Percentiles rank a stretch among this genome's conserved stretches.
These are phyloP conservation scores for Tenthredo livida DNA, from an alignment of 2,888 invertebrate species.

Conservation along the genomic window DNA sequence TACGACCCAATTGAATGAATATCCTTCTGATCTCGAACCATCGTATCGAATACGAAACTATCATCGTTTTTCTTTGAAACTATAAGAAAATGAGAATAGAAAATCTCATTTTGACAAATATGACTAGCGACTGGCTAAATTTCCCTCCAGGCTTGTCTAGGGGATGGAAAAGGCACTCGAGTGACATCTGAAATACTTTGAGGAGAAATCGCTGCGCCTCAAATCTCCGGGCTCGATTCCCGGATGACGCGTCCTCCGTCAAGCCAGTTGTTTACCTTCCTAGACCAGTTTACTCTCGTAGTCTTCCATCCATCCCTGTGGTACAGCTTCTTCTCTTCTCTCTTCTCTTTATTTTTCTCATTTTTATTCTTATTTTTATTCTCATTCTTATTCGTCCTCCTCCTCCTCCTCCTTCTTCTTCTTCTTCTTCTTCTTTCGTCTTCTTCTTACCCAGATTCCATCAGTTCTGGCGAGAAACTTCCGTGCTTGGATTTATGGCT, in stretches of 20 bases:
- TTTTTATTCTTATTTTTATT: not conserved
- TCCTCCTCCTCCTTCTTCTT: not conserved
- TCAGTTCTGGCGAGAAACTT: constrained; percentile 37
- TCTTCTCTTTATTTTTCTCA: not conserved
- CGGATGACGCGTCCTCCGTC: constrained; percentile 41
- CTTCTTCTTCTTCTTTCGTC: not conserved
- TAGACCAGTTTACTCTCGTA: constrained; percentile 42
- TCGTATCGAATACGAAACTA: not conserved
- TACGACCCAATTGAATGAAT: not conserved
- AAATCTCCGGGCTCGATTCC: constrained; percentile 23
- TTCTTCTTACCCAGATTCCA: constrained; percentile 31
- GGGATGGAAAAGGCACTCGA: constrained; percentile 21
- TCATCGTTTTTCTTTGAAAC: not conserved
- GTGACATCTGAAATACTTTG: constrained; percentile 29
- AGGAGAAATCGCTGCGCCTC: constrained; percentile 24
- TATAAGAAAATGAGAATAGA: not conserved
- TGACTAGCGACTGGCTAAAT: not conserved
- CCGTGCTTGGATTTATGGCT: constrained; percentile 48
- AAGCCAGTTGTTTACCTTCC: constrained; percentile 44
- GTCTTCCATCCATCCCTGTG: not conserved
- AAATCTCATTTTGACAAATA: not conserved
- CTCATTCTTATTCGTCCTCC: not conserved
- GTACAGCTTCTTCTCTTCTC: not conserved
- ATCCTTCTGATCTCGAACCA: not conserved
- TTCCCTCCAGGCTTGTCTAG: not conserved